Evolutionary conservation across 2,797 vertebrate genomes (phyloP), one percentile per base, ranked within the genome.

Genomic region (Danio choprae): DNA sequence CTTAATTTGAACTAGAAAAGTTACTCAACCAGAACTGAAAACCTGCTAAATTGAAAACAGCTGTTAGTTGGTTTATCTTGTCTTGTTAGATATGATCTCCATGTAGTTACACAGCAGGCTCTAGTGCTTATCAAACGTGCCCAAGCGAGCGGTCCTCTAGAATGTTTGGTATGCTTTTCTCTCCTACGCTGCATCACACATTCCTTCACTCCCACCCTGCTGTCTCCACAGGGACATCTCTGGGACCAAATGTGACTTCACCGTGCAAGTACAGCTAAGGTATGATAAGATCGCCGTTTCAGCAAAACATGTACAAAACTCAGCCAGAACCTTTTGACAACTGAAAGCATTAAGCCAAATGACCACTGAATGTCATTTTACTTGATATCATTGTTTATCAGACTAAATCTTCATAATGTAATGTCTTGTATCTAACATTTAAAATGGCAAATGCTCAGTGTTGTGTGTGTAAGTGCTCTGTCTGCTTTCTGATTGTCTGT

Each of bases 181-280:
- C 55, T 84, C 12, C 75, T 12, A 71, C 58, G 20, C 59, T 36
- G 44, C 20, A 40, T 60, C 36, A 53, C 70, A 40, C 79, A 63
- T 68, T 75, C 64, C 75, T 65, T 63, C 12, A 20, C 56, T 67
- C 44, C 29, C 44, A 38, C 59, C 60, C 59, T 58, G 20, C 29
- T 87, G 75, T 79, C 86, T 81, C 59, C 89, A 83, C 56, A 99
- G 98, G 98, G 98, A 99, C 94, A 98, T 99, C 93, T 98, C 97
- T 90, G 97, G 96, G 95, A 99, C 96, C 96, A 99, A 99, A 93
- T 99, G 97, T 92, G 98, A 99, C 92, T 99, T 99, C 91, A 96
- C 97, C 83, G 97, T 99, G 88, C 98, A 99, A 94, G 98, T 99
- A 89, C 98, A 99, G 92, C 93, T 99, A 94, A 96, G 98, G 98